A percentile compares a stretch with the other conserved stretches of the same genome.
Evolutionary conservation across 2,797 vertebrate genomes (phyloP).

Genomic region (Anableps anableps): DNA sequence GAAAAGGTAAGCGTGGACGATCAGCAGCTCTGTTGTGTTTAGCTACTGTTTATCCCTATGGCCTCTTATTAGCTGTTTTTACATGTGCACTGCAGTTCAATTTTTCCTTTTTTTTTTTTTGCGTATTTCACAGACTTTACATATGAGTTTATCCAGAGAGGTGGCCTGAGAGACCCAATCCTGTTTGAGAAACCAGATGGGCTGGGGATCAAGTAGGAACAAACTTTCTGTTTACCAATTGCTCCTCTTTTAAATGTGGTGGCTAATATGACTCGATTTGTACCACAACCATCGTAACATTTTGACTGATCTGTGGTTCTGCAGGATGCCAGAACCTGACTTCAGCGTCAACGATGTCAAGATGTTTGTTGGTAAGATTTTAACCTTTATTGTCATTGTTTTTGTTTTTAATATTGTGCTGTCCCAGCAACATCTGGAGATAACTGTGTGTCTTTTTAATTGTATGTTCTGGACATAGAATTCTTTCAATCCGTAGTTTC

Average conservation of each 20-base stretch:
- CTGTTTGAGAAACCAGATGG: constrained; percentile 92
- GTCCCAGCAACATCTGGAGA: background rate
- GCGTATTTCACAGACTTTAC: constrained; percentile 85
- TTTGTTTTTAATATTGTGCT: background rate
- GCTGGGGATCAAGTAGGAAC: constrained; percentile 91
- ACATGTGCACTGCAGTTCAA: background rate
- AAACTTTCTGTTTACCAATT: background rate
- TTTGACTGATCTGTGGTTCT: constrained; percentile 18
- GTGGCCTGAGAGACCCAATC: constrained; percentile 91
- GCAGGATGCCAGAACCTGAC: constrained; percentile 94
- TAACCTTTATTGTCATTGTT: background rate
- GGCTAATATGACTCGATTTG: background rate
- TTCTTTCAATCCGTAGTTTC: background rate
- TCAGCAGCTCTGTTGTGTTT: background rate
- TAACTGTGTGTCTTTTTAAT: background rate
- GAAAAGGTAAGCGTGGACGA: constrained; percentile 84
- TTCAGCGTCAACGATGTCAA: constrained; percentile 96
- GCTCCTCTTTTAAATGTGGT: background rate
- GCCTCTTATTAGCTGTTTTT: background rate
- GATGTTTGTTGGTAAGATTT: constrained; percentile 90
- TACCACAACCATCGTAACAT: background rate
- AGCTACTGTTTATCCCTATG: background rate
- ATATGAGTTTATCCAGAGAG: constrained; percentile 90
- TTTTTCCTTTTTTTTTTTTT: background rate
- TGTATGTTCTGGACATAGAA: background rate